Conservation (phyloP, 2,113 vertebrate species). For the Pithys albifrons region DNA sequence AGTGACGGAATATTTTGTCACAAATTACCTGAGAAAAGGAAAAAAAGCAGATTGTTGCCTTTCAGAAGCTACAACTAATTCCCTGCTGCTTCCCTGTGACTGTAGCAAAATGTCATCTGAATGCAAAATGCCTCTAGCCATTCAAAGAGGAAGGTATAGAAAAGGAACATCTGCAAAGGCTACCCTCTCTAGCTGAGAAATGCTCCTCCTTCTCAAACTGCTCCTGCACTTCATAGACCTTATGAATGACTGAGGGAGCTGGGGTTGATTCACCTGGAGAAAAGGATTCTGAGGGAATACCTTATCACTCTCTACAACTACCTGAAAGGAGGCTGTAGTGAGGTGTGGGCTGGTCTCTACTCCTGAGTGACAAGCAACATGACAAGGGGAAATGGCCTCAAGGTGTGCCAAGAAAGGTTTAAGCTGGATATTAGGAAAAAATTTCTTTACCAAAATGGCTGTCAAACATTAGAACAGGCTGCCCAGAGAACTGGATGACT, state of each 20-base stretch:
- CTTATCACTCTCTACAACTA: background rate
- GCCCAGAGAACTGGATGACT: background rate
- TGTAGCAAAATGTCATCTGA: background rate
- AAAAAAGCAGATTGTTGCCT: background rate
- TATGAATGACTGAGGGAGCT: background rate
- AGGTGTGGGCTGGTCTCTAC: background rate
- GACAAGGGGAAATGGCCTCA: background rate
- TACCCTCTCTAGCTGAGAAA: background rate
- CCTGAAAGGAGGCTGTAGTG: background rate
- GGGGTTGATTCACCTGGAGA: background rate
- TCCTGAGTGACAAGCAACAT: too few relatives aligned
- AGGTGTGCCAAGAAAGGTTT: background rate
- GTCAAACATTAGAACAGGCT: background rate
- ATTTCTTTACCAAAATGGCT: background rate
- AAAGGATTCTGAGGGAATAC: background rate
- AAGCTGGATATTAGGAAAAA: background rate
- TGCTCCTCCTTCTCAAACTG: background rate
- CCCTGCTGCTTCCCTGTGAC: background rate
- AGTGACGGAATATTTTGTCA: slow-evolving; percentile 93
- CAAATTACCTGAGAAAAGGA: slow-evolving; percentile 86
- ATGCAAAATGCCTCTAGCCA: background rate
- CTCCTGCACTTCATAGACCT: background rate
- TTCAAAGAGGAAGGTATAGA: background rate
- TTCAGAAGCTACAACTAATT: background rate
- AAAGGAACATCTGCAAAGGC: background rate